Evolutionary conservation across 1,140 invertebrate genomes (phyloP), one percentile per base, ranked within the genome.

Genomic region (Scaptomyza montana): DNA sequence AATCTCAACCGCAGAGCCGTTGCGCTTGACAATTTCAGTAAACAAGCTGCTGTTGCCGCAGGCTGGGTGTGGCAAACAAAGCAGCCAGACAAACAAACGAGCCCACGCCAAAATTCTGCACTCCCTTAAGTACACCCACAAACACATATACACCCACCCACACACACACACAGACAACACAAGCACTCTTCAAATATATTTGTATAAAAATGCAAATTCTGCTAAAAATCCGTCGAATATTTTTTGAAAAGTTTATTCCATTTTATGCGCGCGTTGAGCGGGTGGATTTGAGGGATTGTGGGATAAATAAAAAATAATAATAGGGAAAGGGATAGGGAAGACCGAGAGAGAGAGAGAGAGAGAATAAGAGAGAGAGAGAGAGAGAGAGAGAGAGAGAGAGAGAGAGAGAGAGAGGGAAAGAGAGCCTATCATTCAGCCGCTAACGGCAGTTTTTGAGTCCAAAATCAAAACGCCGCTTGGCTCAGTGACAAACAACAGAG

Each of bases 131-230:
- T 30, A 51, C 39, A 53, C 25, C 6, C 30, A 9, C 12, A 25
- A 36, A 16, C 59, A 55, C 16, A 16, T 16, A 30, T 30, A 51
- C 39, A 53, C 25, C 6, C 21, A 9, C 30, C 21, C 21, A 25
- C 3, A 1, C 3, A 12, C n/a, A 12, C 12, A 25, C 41, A 16
- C 59, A 55, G 55, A 63, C 65, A 77, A 66, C 76, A 85, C 76
- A 85, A 89, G 79, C 77, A 66, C 86, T 73, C 75, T 78, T 75
- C 86, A 89, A 86, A 85, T 85, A 87, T 89, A 87, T 87, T 87
- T 87, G 82, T 87, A 87, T 87, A 87, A 87, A 87, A 87, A 87
- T 87, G 84, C 84, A 87, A 87, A 87, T 87, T 87, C 84, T 89
- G 84, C 84, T 89, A 84, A 87, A 61, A 73, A 82, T 79, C 74